Conservation (phyloP, 2,113 vertebrate genomes). For the western clawed frog (Xenopus tropicalis) region DNA sequence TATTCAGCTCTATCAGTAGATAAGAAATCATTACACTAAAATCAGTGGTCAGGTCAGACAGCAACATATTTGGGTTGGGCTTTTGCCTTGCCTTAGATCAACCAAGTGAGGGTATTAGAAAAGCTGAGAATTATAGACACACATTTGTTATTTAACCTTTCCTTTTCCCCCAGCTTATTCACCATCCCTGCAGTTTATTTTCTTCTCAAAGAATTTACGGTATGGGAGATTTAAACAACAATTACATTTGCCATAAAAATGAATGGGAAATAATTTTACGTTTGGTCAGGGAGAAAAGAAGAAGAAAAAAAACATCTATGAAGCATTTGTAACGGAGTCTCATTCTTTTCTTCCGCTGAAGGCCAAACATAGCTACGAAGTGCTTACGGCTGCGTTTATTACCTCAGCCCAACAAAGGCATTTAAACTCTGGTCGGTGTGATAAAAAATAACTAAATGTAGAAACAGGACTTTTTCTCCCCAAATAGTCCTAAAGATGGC, state of each 20-base stretch:
- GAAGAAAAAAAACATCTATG: no score
- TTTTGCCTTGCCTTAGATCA: no score
- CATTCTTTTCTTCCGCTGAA: slow-evolving; percentile 23
- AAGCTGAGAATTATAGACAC: no score
- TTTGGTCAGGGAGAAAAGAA: slow-evolving; percentile 13
- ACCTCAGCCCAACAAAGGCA: slow-evolving; percentile 25
- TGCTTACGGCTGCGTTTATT: slow-evolving; percentile 34
- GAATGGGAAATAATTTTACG: slow-evolving; percentile 24
- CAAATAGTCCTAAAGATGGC: slow-evolving; percentile 3
- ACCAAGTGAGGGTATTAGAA: no score
- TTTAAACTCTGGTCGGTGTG: slow-evolving; percentile 31
- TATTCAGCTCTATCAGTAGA: no score
- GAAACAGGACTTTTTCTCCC: neutral
- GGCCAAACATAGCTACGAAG: neutral
- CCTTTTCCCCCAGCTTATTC: no score
- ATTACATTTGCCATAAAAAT: slow-evolving; percentile 35
- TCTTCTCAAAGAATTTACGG: no score
- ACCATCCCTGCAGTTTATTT: no score
- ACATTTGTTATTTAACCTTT: no score
- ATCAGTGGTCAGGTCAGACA: no score
- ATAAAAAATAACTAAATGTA: slow-evolving; percentile 28
- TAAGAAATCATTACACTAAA: no score
- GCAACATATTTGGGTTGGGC: no score
- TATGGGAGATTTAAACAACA: slow-evolving; percentile 31
- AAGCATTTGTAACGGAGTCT: neutral